Evolutionary conservation across 2,113 vertebrate species (phyloP).

Genomic region (Bungarus multicinctus): DNA sequence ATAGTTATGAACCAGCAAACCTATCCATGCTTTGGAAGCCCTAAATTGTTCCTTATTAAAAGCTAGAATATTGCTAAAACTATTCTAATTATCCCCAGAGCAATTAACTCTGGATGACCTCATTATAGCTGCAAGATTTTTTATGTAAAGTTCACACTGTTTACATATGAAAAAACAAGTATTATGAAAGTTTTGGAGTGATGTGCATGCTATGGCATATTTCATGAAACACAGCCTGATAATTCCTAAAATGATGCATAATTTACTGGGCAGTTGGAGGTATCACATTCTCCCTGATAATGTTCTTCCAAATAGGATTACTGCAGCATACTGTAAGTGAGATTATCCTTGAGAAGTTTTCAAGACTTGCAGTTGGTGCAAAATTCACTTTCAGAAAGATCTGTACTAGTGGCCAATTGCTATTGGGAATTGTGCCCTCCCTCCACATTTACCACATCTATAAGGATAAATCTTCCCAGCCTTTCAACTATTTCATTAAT

Average conservation of each 20-base stretch:
- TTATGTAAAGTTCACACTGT: slow-evolving; percentile 9
- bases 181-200: background rate
- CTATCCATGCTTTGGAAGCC: background rate
- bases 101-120: slow-evolving; percentile 20
- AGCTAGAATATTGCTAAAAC: slow-evolving; percentile 6
- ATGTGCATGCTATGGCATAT: background rate
- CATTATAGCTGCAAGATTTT: slow-evolving; percentile 3
- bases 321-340: background rate
- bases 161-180: background rate
- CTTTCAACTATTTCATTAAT: background rate
- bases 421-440: background rate
- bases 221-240: background rate
- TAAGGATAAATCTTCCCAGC: background rate
- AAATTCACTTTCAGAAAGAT: background rate
- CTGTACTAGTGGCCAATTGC: background rate
- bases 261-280: background rate
- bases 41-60: background rate
- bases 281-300: background rate
- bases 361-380: background rate
- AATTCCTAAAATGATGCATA: background rate
- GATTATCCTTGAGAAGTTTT: background rate
- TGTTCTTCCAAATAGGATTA: background rate
- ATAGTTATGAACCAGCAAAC: background rate
- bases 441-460: background rate
- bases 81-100: slow-evolving; percentile 18